Evolutionary conservation across 2,888 invertebrate genomes (phyloP).

Genomic region (Andricus curvator): DNA sequence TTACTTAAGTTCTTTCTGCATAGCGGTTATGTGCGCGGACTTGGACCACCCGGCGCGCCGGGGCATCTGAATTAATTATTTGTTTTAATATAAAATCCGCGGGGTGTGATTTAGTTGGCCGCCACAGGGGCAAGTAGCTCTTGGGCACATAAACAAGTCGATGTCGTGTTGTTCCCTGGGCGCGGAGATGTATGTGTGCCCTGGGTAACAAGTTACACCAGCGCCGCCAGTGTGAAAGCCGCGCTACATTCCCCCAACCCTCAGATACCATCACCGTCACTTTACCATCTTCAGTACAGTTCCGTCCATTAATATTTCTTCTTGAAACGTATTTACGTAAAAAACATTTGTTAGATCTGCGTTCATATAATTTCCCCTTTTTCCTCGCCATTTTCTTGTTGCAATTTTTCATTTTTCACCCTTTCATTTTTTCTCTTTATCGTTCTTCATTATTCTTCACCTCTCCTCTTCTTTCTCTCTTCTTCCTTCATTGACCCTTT

Average conservation of each 20-base stretch:
- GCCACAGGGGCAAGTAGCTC: slow-evolving; percentile 67
- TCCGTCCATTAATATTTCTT: slow-evolving; percentile 6
- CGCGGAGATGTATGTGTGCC: slow-evolving; percentile 58
- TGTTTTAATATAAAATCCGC: slow-evolving; percentile 78
- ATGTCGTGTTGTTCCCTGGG: slow-evolving; percentile 64
- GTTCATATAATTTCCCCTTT: background rate
- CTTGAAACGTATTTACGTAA: background rate
- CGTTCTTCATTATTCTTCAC: slow-evolving; percentile 1
- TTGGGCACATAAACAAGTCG: slow-evolving; percentile 74
- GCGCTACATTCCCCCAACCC: slow-evolving; percentile 43
- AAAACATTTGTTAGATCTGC: background rate
- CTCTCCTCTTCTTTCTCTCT: slow-evolving; percentile 16
- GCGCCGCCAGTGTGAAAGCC: slow-evolving; percentile 59
- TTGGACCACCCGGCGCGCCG: slow-evolving; percentile 74
- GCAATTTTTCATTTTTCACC: background rate
- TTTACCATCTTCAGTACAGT: slow-evolving; percentile 7
- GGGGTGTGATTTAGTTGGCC: slow-evolving; percentile 76
- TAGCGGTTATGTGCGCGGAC: slow-evolving; percentile 20
- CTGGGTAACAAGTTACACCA: slow-evolving; percentile 65
- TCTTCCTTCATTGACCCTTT: background rate
- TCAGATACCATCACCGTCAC: background rate
- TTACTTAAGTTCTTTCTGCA: slow-evolving; percentile 47
- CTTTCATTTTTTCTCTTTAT: background rate
- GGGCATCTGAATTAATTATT: slow-evolving; percentile 77
- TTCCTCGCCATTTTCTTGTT: background rate